phyloP scores from a whole-genome alignment of 2,113 vertebrate genomes.

The Neomonachus schauinslandi region DNA sequence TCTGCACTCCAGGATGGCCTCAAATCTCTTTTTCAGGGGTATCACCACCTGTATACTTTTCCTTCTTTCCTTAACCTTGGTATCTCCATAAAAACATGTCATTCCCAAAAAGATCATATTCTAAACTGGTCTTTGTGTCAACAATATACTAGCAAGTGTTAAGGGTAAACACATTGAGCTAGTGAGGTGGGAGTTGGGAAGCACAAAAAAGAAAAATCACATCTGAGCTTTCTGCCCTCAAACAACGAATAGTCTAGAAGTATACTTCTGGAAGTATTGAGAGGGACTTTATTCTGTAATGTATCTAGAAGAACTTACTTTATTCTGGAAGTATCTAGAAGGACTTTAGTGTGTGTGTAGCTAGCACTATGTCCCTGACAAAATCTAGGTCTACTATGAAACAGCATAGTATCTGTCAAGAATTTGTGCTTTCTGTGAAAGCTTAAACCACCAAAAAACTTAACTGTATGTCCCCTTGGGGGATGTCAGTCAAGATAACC shows the following conservation, averaged over 20 bases:
- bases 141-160: neutral
- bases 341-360: neutral
- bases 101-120: neutral
- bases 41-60: neutral
- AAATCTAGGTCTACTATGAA: neutral
- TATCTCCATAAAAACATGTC: neutral
- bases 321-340: neutral
- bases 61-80: neutral
- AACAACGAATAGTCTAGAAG: neutral
- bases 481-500: neutral
- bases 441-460: neutral
- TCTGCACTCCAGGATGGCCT: neutral
- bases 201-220: neutral
- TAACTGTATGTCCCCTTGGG: too few species aligned
- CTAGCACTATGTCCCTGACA: neutral
- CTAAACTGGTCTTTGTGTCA: neutral
- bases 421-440: neutral
- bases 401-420: neutral
- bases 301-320: neutral
- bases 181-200: neutral
- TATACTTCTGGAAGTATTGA: neutral
- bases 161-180: neutral
- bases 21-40: neutral
- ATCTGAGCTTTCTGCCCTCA: neutral
- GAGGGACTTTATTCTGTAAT: neutral